Evolutionary conservation across 1,140 invertebrate genomes (phyloP).

Genomic region (Hyles vespertilio): DNA sequence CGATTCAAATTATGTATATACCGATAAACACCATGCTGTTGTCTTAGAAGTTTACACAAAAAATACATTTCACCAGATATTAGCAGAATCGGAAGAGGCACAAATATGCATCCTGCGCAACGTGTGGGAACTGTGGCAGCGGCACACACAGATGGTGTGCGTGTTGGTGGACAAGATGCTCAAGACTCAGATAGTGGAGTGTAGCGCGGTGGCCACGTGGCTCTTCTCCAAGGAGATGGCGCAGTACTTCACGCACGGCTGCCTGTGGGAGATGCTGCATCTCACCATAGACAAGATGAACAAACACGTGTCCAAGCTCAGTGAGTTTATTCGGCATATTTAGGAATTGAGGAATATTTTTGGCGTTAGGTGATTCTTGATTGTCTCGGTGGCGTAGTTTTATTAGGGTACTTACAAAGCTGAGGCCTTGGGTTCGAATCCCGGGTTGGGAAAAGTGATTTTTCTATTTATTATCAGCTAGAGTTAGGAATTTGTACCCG

Average conservation of each 20-base stretch:
- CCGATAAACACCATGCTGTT: too few species aligned
- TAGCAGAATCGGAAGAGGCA: constrained; percentile 95
- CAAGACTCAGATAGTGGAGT: constrained; percentile 97
- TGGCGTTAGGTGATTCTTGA: too few species aligned
- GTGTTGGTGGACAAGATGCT: constrained; percentile 98
- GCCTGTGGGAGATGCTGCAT: constrained; percentile 98
- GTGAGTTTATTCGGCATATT: constrained; percentile 46
- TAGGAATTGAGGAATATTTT: too few species aligned
- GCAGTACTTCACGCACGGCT: constrained; percentile 94
- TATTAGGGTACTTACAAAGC: too few species aligned
- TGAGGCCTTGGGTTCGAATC: too few species aligned
- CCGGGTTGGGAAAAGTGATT: not conserved
- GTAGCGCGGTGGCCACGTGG: constrained; percentile 98
- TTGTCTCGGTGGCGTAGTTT: too few species aligned
- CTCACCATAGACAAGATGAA: constrained; percentile 97
- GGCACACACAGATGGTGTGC: constrained; percentile 97
- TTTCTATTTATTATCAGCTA: too few species aligned
- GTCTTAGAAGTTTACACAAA: too few species aligned
- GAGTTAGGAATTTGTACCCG: too few species aligned
- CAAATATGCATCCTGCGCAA: constrained; percentile 96
- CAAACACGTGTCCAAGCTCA: constrained; percentile 93
- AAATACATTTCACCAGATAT: constrained; percentile 77
- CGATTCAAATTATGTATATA: too few species aligned
- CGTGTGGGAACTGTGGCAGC: constrained; percentile 95
- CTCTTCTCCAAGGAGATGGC: constrained; percentile 98